Conservation (phyloP, 2,888 invertebrate genomes). For the Malacosoma neustria region DNA sequence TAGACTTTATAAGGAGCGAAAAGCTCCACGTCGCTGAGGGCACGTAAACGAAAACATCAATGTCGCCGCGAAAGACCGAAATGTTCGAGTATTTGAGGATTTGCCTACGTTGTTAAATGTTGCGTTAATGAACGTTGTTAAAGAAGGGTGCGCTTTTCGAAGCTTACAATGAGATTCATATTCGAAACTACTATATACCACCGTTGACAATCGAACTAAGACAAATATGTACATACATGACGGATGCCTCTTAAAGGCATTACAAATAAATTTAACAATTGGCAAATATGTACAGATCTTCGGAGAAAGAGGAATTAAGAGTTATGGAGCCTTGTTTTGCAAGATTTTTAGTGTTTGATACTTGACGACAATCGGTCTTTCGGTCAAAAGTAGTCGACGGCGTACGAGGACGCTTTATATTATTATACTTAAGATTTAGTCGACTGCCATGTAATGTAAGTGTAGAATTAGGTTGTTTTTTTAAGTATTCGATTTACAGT, state of each 20-base stretch:
- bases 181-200: no score
- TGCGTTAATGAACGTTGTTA: no score
- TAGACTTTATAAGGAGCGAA: slow-evolving; percentile 84
- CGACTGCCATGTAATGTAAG: slow-evolving; percentile 37
- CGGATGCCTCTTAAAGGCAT: no score
- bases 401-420: slow-evolving; percentile 1
- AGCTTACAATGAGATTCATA: no score
- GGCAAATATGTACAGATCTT: no score
- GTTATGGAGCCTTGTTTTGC: not conserved
- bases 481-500: slow-evolving; percentile 4
- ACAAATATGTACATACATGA: no score
- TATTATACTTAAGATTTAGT: slow-evolving; percentile 19
- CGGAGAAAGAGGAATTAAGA: no score
- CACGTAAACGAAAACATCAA: slow-evolving; percentile 24
- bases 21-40: slow-evolving; percentile 33
- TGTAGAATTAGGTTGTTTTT: slow-evolving; percentile 4
- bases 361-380: not conserved
- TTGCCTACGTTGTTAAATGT: no score
- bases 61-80: not conserved
- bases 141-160: no score
- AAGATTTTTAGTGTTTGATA: not conserved
- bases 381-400: not conserved
- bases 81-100: no score
- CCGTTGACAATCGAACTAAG: no score
- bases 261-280: no score